A percentile compares a stretch with the other conserved stretches of the same genome.
phyloP scores from a whole-genome alignment of 2,113 vertebrate species.

The Ceyx melanurus region DNA sequence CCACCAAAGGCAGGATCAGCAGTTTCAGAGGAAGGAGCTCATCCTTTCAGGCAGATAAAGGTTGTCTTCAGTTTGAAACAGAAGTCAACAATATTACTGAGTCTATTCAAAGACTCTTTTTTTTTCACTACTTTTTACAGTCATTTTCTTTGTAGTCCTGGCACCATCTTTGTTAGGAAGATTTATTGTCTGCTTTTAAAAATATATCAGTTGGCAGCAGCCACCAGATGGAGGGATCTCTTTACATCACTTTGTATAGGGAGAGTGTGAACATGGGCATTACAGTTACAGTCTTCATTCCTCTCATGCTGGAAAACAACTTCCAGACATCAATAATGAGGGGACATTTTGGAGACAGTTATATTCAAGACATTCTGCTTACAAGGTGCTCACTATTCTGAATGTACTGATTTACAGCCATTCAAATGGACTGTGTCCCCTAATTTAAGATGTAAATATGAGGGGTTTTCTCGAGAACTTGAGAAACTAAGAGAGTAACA shows the following conservation, averaged over 20 bases:
- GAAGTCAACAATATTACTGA: slow-evolving; percentile 12
- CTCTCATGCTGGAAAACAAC: not conserved
- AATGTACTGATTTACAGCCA: not conserved
- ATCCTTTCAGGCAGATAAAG: not conserved
- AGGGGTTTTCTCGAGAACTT: not conserved
- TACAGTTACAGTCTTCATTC: not conserved
- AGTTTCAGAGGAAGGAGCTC: not conserved
- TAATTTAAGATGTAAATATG: not conserved
- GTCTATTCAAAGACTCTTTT: not conserved
- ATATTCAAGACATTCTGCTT: not conserved
- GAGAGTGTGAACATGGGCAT: not conserved
- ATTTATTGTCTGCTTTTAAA: slow-evolving; percentile 1
- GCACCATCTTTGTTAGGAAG: not conserved
- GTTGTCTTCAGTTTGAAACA: not conserved
- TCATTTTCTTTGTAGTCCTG: slow-evolving; percentile 14
- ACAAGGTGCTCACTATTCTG: not conserved
- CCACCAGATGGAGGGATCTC: slow-evolving; percentile 2
- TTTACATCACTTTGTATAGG: not conserved
- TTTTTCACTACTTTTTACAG: not conserved
- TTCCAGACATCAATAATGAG: not conserved
- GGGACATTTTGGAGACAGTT: not conserved
- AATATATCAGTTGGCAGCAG: not conserved
- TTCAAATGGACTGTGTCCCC: not conserved
- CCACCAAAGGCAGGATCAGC: not conserved
- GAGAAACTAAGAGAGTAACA: not conserved